Evolutionary conservation across 2,113 vertebrate genomes (phyloP).

Genomic region (Regulus satrapa): DNA sequence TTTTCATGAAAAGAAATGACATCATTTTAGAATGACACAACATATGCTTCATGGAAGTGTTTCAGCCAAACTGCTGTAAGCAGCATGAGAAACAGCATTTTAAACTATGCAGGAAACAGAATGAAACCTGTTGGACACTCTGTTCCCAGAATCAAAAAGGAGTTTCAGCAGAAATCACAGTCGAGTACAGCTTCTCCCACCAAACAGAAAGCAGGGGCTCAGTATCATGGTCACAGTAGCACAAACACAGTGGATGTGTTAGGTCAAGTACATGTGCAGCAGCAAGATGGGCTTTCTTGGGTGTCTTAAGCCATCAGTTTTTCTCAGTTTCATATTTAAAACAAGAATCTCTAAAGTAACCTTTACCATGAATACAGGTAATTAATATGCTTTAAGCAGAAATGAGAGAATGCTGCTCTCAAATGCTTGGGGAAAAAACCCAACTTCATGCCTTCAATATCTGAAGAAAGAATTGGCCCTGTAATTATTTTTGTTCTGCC

Average conservation of each 20-base stretch:
- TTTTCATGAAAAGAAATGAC: neutral
- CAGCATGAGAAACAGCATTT: neutral
- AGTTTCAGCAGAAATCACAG: neutral
- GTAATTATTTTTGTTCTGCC: neutral
- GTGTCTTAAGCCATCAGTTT: neutral
- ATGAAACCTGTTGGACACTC: neutral
- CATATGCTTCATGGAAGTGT: neutral
- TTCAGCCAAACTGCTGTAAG: conserved; percentile 11
- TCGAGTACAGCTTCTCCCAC: neutral
- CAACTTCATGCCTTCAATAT: neutral
- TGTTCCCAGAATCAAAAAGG: neutral
- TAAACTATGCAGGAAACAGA: neutral
- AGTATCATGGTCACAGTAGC: neutral
- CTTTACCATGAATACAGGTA: neutral
- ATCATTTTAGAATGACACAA: neutral
- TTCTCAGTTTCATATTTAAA: neutral
- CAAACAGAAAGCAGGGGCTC: neutral
- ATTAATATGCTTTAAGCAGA: neutral
- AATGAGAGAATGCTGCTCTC: neutral
- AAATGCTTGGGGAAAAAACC: neutral
- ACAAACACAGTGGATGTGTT: neutral
- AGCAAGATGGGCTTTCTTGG: neutral
- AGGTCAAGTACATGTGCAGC: neutral
- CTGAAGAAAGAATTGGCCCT: neutral
- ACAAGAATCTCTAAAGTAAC: neutral